Base-by-base conservation (phyloP, 1,140 invertebrate species). In the Monochamus saltuarius region DNA sequence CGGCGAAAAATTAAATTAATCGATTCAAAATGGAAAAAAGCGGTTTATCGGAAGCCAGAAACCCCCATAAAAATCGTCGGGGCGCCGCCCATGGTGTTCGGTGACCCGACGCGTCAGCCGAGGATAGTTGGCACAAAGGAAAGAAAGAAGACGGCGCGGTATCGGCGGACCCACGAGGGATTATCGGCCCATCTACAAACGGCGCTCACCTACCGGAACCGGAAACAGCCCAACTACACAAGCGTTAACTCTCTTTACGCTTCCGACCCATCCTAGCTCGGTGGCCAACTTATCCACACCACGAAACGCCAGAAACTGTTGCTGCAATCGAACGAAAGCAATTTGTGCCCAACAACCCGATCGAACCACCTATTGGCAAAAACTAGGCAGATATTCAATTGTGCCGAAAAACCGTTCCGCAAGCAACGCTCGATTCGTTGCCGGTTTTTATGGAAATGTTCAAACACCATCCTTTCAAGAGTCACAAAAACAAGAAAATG, bases 141-240 rank as follows among this genome's bases (percentile, higher is more conserved):
- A 51, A 35, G 11, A 51, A 35, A 51, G 19, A 35, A 22, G 16
- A 14, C 49, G 49, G 49, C 29, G 29, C n/a, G 7, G 14, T 40
- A 40, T 40, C 14, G 39, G 11, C 39, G 39, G 39, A 16, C 39
- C 11, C 39, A 46, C 43, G 40, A 49, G 65, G 67, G 54, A 61
- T 65, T 68, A 70, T 68, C 70, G 64, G 65, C 57, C 58, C 68
- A 72, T 72, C 71, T 67, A 72, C 64, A 63, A 69, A 69, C 66
- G 61, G 62, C 62, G 13, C 62, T 64, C 46, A 59, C 64, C 68
- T 64, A 71, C 71, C 71, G 71, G 71, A 73, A 73, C 69, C 71
- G 71, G 71, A 73, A 73, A 70, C 71, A 55, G 62, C 47, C 60
- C 51, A 53, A 58, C 69, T 69, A 70, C 69, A 71, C 69, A 71